Conservation (phyloP, 2,113 vertebrate species). For the Athene noctua region DNA sequence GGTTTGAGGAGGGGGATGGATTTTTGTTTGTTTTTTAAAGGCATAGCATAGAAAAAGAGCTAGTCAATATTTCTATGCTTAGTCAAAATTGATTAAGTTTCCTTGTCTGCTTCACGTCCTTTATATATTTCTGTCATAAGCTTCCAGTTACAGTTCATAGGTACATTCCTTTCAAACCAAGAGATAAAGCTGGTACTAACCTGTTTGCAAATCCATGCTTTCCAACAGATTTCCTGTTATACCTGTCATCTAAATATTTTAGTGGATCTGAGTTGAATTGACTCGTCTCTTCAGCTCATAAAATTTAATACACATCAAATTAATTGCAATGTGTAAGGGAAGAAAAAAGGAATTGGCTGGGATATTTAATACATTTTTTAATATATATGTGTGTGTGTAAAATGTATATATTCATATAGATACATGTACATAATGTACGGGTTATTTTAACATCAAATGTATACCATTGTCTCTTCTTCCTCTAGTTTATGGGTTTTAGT, state of each 20-base stretch:
- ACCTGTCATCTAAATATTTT: background rate
- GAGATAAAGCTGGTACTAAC: background rate
- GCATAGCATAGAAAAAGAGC: background rate
- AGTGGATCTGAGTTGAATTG: background rate
- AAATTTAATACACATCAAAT: slow-evolving; percentile 2
- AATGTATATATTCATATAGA: background rate
- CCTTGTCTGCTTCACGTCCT: background rate
- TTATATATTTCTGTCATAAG: background rate
- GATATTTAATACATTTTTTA: background rate
- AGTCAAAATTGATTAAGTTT: background rate
- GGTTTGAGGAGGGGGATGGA: fast-evolving
- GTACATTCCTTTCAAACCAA: background rate
- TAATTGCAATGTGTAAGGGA: background rate
- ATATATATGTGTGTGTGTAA: background rate
- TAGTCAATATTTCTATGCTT: background rate
- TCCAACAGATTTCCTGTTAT: background rate
- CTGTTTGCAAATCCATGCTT: background rate
- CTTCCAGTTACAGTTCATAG: background rate
- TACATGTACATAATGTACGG: background rate
- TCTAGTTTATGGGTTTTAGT: background rate
- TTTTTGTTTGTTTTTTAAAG: background rate
- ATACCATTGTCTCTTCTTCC: background rate
- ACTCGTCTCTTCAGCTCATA: slow-evolving; percentile 14
- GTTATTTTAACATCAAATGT: background rate
- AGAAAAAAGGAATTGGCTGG: background rate